phyloP scores from a whole-genome alignment of 2,888 invertebrate species.

The Apamea crenata region DNA sequence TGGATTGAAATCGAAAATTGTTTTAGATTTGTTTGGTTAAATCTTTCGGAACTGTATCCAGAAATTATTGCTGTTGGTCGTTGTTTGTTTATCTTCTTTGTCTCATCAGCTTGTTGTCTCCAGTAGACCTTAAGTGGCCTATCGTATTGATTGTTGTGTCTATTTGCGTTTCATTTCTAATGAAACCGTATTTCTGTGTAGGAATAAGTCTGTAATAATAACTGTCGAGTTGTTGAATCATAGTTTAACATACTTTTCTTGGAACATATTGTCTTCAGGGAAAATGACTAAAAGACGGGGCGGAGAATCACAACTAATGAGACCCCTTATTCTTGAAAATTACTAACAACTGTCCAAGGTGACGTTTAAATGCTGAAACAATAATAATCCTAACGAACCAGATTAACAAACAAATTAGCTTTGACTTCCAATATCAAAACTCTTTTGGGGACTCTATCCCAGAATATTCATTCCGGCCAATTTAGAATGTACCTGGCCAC shows the following conservation, averaged over 20 bases:
- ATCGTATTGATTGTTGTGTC: slow-evolving; percentile 14
- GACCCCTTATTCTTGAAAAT: no score
- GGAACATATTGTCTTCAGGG: neutral
- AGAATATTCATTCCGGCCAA: no score
- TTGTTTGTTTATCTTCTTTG: slow-evolving; percentile 55
- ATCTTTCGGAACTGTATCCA: slow-evolving; percentile 64
- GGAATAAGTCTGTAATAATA: neutral
- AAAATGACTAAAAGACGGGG: no score
- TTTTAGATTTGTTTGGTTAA: slow-evolving; percentile 66
- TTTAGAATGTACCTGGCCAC: no score
- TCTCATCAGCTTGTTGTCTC: slow-evolving; percentile 45
- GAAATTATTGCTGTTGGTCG: slow-evolving; percentile 59
- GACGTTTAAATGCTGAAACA: no score
- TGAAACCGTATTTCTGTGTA: neutral
- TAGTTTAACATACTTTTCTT: neutral
- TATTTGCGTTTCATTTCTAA: slow-evolving; percentile 10
- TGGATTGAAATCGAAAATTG: slow-evolving; percentile 69
- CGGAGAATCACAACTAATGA: no score
- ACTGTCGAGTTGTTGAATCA: neutral
- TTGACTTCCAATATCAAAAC: no score
- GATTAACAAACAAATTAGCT: no score
- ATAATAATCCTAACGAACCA: no score
- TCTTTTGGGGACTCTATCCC: no score
- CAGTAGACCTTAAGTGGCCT: slow-evolving; percentile 4
- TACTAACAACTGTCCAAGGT: no score